Conservation (phyloP, 2,113 vertebrate genomes). For the Oncorhynchus kisutch region DNA sequence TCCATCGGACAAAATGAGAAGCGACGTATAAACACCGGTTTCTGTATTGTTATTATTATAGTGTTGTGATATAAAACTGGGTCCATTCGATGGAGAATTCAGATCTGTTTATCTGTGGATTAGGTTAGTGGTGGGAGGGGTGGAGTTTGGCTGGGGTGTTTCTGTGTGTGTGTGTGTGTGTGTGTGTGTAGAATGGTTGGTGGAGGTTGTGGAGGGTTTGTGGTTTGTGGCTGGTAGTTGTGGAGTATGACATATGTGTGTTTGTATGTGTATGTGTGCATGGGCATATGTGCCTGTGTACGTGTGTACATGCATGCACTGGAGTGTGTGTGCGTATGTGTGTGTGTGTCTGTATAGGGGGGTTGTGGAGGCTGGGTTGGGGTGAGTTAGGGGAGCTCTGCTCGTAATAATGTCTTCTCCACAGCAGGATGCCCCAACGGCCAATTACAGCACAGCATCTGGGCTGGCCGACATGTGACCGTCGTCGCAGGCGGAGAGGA, state of each 20-base stretch:
- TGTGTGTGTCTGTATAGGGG: slow-evolving; percentile 28
- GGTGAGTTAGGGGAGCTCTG: background rate
- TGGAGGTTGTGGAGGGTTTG: slow-evolving; percentile 58
- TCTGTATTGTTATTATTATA: background rate
- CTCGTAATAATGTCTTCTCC: slow-evolving; percentile 71
- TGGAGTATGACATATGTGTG: slow-evolving; percentile 38
- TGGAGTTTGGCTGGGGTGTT: slow-evolving; percentile 28
- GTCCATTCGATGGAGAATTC: slow-evolving; percentile 30
- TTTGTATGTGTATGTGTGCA: slow-evolving; percentile 17
- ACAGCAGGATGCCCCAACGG: slow-evolving; percentile 69
- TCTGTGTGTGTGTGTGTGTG: background rate
- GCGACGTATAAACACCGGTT: background rate
- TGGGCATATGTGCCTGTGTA: slow-evolving; percentile 34
- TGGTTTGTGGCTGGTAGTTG: too few relatives aligned
- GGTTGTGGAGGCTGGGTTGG: slow-evolving; percentile 30
- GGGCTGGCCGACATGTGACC: slow-evolving; percentile 59
- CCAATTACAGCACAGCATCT: slow-evolving; percentile 76
- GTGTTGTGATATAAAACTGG: background rate
- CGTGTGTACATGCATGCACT: background rate
- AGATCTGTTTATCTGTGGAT: slow-evolving; percentile 41
- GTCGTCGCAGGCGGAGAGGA: slow-evolving; percentile 29
- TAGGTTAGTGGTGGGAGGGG: slow-evolving; percentile 62
- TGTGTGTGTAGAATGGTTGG: slow-evolving; percentile 32
- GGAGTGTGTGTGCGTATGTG: background rate
- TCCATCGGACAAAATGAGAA: background rate